Evolutionary conservation across 1,140 invertebrate genomes (phyloP), one percentile per base, ranked within the genome.

Genomic region (Magallana ariakensis): DNA sequence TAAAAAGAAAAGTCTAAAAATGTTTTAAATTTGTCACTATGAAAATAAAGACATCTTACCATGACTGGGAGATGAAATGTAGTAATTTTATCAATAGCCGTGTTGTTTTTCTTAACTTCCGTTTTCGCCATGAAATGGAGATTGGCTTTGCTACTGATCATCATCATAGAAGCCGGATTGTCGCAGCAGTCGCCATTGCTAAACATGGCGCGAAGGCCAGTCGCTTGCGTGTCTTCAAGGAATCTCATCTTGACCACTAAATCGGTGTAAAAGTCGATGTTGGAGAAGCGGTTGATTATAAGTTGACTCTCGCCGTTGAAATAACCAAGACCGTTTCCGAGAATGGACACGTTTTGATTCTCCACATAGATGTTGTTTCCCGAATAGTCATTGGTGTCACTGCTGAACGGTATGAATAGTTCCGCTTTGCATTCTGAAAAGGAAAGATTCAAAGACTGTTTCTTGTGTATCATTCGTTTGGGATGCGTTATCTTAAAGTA

Each of bases 161-260:
- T 19, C 57, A 85, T 56, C n/a, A 89, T 22, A 0, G 83, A 82
- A 0, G 83, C 82, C 10, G 75, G n/a, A 58, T 89, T 60, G 33
- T 89, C 80, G 53, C 87, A 88, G 16, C 87, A 88, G 56, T 89
- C 83, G n/a, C 86, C 82, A 75, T 87, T 87, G 22, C 86, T 87
- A 26, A 87, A 15, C 16, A 87, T n/a, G 13, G 81, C 86, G 13
- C 26, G 60, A 26, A 84, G 46, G 13, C 55, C 62, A 19, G 66
- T 26, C 13, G 26, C 22, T 5, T 60, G 9, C n/a, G 62, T 60
- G 33, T 19, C 84, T 10, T 85, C 84, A 6, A 70, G 46, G 56
- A 54, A 87, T 26, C 82, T 57, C 55, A 87, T 83, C 13, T 84
- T 66, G 7, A 87, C 57, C 1, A 87, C 86, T 11, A 87, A n/a